Evolutionary conservation across 2,888 invertebrate species (phyloP).

Genomic region (Ypsolopha scabrella): DNA sequence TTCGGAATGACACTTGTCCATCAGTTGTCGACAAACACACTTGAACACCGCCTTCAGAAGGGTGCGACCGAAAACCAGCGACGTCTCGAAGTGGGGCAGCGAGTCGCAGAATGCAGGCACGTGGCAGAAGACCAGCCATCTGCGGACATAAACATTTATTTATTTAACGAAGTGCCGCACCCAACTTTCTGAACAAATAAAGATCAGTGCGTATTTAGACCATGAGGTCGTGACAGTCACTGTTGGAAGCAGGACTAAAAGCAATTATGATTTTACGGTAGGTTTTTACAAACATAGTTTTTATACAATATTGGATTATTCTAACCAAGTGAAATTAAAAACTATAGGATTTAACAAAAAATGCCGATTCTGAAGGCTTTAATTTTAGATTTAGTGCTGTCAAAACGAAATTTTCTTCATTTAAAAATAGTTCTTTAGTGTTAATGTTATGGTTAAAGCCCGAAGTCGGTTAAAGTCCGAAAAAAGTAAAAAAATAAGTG

Average conservation of each 20-base stretch:
- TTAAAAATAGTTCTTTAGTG: too few relatives aligned
- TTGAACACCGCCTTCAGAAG: slow-evolving; percentile 85
- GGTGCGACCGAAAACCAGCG: slow-evolving; percentile 91
- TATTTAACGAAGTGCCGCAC: neutral
- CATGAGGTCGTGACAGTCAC: too few relatives aligned
- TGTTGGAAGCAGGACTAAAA: too few relatives aligned
- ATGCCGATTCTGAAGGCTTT: neutral
- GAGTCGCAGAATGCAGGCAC: slow-evolving; percentile 97
- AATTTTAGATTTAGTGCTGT: neutral
- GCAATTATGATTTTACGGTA: too few relatives aligned
- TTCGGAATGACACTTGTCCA: slow-evolving; percentile 92
- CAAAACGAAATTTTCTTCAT: neutral
- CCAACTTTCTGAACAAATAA: neutral
- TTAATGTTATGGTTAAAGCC: too few relatives aligned
- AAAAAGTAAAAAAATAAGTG: too few relatives aligned
- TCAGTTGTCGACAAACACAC: slow-evolving; percentile 86
- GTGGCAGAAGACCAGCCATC: slow-evolving; percentile 96
- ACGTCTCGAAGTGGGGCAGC: slow-evolving; percentile 89
- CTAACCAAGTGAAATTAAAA: too few relatives aligned
- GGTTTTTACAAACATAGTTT: too few relatives aligned
- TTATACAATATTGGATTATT: too few relatives aligned
- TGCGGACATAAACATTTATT: too few relatives aligned
- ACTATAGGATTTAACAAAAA: too few relatives aligned
- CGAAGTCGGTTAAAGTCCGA: too few relatives aligned
- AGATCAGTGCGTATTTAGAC: neutral